Evolutionary conservation across 2,113 vertebrate genomes (phyloP).

Genomic region (Monopterus albus): DNA sequence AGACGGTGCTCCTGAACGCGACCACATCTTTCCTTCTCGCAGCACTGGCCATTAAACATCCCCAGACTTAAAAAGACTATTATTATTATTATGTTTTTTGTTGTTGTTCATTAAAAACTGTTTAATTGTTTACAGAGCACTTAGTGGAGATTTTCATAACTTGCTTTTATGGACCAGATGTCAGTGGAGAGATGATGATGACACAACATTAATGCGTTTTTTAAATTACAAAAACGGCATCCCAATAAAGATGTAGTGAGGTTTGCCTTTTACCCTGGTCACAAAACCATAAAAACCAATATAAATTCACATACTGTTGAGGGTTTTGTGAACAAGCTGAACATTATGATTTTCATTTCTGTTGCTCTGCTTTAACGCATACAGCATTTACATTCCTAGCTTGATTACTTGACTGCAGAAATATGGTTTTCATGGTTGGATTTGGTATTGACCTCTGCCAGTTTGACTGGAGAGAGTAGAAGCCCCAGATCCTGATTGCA

Average conservation of each 20-base stretch:
- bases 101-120: too few relatives aligned
- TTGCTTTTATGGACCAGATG: neutral
- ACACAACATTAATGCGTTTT: too few relatives aligned
- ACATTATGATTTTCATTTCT: neutral
- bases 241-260: neutral
- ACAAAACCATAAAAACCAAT: neutral
- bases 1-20: conserved; percentile 79
- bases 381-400: neutral
- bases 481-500: too few relatives aligned
- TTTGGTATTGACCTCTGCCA: neutral
- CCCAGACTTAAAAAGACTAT: too few relatives aligned
- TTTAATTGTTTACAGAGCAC: too few relatives aligned
- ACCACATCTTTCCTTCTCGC: conserved; percentile 39
- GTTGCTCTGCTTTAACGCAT: too few relatives aligned
- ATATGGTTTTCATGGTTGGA: neutral
- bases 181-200: neutral
- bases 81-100: too few relatives aligned
- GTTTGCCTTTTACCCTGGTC: neutral
- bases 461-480: too few relatives aligned
- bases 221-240: too few relatives aligned
- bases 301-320: neutral
- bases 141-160: too few relatives aligned
- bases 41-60: too few relatives aligned
- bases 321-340: neutral
- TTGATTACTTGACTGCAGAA: neutral